Evolutionary conservation across 2,113 vertebrate species (phyloP), one percentile per base, ranked within the genome.

Genomic region (Ondatra zibethicus): DNA sequence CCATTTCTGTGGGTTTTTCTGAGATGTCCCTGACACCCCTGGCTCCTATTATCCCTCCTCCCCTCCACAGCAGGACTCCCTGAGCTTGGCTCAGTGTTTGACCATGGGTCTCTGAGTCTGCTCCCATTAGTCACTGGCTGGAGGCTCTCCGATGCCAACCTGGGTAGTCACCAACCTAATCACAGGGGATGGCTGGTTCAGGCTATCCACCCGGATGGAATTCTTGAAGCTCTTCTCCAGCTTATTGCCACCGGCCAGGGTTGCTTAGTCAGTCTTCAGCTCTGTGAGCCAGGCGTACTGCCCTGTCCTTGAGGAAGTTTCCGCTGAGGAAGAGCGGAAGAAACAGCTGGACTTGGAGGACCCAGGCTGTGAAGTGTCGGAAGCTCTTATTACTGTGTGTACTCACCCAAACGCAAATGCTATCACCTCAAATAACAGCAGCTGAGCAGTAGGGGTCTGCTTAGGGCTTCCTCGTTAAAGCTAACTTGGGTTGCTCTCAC

Each of bases 341-440:
- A 94, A 97, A 87, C 66, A 93, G 29, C 52, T 86, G n/a, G 23
- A 76, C 39, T 75, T 95, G 80, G 45, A 94, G 39, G 75, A 94
- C 92, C 78, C 68, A 73, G 39, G 76, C 45, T 85, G 33, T 92
- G 95, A 94, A 85, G 19, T 45, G 75, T 31, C 85, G 89, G 96
- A 97, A 78, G 87, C 84, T 97, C 82, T 92, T 88, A 96, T 95
- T 94, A 96, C 61, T 88, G 63, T 75, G 23, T 81, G 63, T 86
- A 13, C 47, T 73, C 65, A 93, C 75, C 16, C 5, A 50, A 84
- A 94, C 17, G 73, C 89, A 96, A 80, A 96, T 55, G 70, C n/a
- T 61, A 76, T 68, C 93, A 81, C 81, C 55, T 96, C 81, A 65
- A 87, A 95, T 84, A 89, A 16, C 55, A 81, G 45, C 47, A 92